Percentiles rank a stretch among this genome's conserved stretches.
phyloP scores from a whole-genome alignment of 2,113 vertebrate species.

The Nipponia nippon region DNA sequence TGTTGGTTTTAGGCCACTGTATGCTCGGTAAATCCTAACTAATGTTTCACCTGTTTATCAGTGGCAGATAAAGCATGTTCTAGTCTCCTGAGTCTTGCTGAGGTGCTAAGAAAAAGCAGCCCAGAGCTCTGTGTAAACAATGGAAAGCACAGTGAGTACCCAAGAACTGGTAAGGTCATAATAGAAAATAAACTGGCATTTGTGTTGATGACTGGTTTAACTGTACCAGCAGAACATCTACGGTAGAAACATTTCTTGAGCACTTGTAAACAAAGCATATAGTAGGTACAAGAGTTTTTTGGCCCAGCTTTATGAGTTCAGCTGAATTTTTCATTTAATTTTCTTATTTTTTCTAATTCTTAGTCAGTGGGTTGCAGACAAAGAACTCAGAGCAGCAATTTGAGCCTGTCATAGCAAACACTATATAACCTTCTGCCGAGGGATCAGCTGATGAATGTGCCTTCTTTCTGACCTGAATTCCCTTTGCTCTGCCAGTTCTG shows the following conservation, averaged over 20 bases:
- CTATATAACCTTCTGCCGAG: background rate
- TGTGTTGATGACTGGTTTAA: background rate
- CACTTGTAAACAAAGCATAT: background rate
- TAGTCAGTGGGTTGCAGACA: background rate
- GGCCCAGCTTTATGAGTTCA: background rate
- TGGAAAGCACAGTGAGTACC: conserved; percentile 16
- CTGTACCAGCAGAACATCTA: background rate
- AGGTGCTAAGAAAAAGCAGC: background rate
- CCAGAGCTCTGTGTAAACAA: background rate
- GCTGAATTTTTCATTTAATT: background rate
- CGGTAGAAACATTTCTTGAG: background rate
- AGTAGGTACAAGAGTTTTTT: background rate
- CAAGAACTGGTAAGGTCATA: background rate
- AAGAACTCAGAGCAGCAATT: background rate
- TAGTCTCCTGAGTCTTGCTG: background rate
- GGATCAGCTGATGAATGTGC: background rate
- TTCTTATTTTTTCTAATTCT: background rate
- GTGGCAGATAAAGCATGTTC: conserved; percentile 20
- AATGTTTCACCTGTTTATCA: conserved; percentile 7
- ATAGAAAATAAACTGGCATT: conserved; percentile 4
- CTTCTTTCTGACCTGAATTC: conserved; percentile 11
- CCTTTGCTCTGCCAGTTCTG: background rate
- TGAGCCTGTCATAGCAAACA: background rate
- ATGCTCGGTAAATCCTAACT: background rate
- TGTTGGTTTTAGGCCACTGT: background rate